Evolutionary conservation across 2,113 vertebrate genomes (phyloP), one percentile per base, ranked within the genome.

Genomic region (Capricornis sumatraensis): DNA sequence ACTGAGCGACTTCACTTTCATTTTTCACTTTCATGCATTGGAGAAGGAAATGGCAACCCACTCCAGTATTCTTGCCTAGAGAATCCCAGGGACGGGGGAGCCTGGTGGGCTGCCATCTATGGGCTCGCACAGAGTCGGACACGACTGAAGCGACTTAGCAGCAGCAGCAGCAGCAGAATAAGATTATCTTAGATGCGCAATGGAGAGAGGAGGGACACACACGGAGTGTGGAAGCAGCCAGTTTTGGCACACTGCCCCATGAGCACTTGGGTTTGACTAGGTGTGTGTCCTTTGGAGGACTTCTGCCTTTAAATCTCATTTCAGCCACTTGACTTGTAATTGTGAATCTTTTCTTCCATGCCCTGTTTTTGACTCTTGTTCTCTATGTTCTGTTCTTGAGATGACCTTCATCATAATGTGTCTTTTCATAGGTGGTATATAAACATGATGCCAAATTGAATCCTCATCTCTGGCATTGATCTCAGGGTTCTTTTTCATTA

Each of bases 231-330:
- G 23, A 85, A 67, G 5, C 10, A 47, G 27, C 40, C 79, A 17
- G 36, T 58, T 84, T 43, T 27, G 60, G 47, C 13, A 47, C 47
- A 55, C 10, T 55, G 43, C 79, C 6, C 57, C 25, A 16, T 36
- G 45, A 13, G 33, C 16, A 58, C 21, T 45, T 74, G n/a, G 14
- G 17, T 86, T 85, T 90, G 43, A 36, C 5, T 52, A 28, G 25
- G 23, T 89, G 11, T 62, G 17, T 36, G 7, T 53, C 21, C 21
- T 76, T 57, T 57, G 14, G 16, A 87, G 36, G 45, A 71, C 25
- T 91, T 96, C 60, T 91, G 27, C 45, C 43, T 91, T 94, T 53
- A 81, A 89, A 92, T 92, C 17, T 67, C 67, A 25, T 81, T 89
- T 52, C 10, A 93, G 27, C 8, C 8, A 17, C 14, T 53, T 87